Base-by-base conservation (phyloP, 2,888 invertebrate genomes). In the Exephanes ischioxanthus region DNA sequence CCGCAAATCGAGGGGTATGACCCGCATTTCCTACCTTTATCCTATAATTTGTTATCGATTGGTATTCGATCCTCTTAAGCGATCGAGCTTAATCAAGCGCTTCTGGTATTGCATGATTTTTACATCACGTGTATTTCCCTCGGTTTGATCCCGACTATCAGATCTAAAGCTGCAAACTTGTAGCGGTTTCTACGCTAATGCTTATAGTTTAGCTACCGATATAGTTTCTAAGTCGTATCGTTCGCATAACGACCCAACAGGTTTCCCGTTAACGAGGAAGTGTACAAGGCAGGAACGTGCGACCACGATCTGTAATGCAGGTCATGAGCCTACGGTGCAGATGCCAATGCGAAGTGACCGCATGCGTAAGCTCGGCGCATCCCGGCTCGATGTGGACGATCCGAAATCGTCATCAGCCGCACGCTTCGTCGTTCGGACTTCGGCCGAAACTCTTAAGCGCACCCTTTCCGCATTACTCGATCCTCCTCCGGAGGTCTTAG, bases 211-310 rank as follows among this genome's bases (percentile, higher is more conserved):
- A 26, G 30, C 61, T 61, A 45, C 51, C 16, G 70, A 71, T 71
- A 51, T 26, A n/a, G 51, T 71, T 71, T 3, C 7, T 1, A 37
- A 53, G 19, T 7, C 71, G 33, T 71, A 53, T 53, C 33, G 33
- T 1, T 71, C 48, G 68, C 26, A 48, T 81, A 88, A 87, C 87
- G 87, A 84, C 84, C 88, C 88, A 82, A 88, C 87, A 87, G 88
- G 89, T 89, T 80, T 89, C 83, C 71, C 80, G 83, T 89, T 86
- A 89, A 89, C 80, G 79, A 86, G 73, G 48, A 61, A 63, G 45
- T 45, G 9, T 14, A 16, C 30, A 2, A 26, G 37, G 9, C 16
- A 55, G 55, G 51, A 70, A 22, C 37, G 41, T 16, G 33, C n/a
- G 33, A 58, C 11, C 16, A 14, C 55, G 45, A 71, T 71, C 45